phyloP scores from a whole-genome alignment of 2,113 vertebrate genomes.

The Muscicapa adusta region DNA sequence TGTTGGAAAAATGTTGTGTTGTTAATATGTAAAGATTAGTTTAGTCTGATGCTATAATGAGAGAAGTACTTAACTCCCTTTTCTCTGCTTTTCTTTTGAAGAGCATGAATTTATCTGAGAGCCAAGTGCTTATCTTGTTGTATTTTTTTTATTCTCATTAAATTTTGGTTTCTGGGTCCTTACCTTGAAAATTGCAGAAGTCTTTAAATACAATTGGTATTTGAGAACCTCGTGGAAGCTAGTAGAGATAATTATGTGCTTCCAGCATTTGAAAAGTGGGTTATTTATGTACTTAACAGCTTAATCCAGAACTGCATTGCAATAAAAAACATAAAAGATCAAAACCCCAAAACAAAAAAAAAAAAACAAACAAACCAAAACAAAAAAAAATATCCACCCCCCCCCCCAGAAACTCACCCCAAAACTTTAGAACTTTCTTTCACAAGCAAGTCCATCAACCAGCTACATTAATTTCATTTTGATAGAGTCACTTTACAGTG shows the following conservation, averaged over 20 bases:
- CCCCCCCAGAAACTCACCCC: accelerated
- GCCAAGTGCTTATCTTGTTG: not conserved
- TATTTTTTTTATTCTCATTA: not conserved
- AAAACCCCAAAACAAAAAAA: not conserved
- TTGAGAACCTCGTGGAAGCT: not conserved
- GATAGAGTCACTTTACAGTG: not conserved
- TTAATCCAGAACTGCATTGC: not conserved
- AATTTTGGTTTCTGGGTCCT: not conserved
- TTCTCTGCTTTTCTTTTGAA: not conserved
- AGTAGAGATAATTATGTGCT: not conserved
- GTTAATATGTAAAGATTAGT: not conserved
- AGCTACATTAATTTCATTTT: not conserved
- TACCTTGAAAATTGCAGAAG: not conserved
- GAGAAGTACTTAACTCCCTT: not conserved
- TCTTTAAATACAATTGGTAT: not conserved
- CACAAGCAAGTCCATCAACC: not conserved
- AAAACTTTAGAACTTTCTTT: accelerated
- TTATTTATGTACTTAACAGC: not conserved
- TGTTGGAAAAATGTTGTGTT: not conserved
- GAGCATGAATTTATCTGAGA: not conserved
- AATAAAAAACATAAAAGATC: not conserved
- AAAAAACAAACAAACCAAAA: accelerated
- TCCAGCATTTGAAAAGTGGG: not conserved
- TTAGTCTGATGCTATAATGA: not conserved
- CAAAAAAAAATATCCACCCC: accelerated